Evolutionary conservation across 2,888 invertebrate genomes (phyloP).

Genomic region (Incurvaria masculella): DNA sequence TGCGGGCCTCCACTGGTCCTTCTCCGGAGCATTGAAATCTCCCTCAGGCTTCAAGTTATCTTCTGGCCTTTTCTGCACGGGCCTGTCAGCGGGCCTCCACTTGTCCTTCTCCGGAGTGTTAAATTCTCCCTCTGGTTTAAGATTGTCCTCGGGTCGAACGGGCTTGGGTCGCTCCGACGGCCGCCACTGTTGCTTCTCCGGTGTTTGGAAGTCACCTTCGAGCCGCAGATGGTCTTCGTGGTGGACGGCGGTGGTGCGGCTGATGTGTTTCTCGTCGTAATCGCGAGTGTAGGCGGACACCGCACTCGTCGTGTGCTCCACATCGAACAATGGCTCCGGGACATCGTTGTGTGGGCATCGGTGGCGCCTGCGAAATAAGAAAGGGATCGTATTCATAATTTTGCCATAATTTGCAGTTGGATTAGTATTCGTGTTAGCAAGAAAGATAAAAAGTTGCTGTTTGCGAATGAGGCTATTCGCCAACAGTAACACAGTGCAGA

Average conservation of each 20-base stretch:
- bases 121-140: slow-evolving; percentile 31
- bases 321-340: slow-evolving; percentile 58
- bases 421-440: too few relatives aligned
- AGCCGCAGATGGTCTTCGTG: slow-evolving; percentile 70
- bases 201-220: slow-evolving; percentile 65
- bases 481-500: too few relatives aligned
- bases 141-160: slow-evolving; percentile 43
- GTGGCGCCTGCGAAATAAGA: slow-evolving; percentile 67
- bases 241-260: slow-evolving; percentile 54
- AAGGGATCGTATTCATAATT: too few relatives aligned
- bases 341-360: slow-evolving; percentile 74
- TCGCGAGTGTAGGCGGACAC: slow-evolving; percentile 63
- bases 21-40: slow-evolving; percentile 43
- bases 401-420: too few relatives aligned
- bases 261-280: slow-evolving; percentile 63
- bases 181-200: slow-evolving; percentile 45
- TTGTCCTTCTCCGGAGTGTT: slow-evolving; percentile 31
- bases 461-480: too few relatives aligned
- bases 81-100: slow-evolving; percentile 31
- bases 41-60: slow-evolving; percentile 62
- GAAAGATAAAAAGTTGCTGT: too few relatives aligned
- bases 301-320: slow-evolving; percentile 52
- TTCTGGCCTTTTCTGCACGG: slow-evolving; percentile 30
- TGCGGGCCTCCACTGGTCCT: slow-evolving; percentile 46
- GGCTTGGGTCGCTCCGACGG: slow-evolving; percentile 59